phyloP scores from a whole-genome alignment of 2,888 invertebrate genomes.

The Tigriopus californicus region DNA sequence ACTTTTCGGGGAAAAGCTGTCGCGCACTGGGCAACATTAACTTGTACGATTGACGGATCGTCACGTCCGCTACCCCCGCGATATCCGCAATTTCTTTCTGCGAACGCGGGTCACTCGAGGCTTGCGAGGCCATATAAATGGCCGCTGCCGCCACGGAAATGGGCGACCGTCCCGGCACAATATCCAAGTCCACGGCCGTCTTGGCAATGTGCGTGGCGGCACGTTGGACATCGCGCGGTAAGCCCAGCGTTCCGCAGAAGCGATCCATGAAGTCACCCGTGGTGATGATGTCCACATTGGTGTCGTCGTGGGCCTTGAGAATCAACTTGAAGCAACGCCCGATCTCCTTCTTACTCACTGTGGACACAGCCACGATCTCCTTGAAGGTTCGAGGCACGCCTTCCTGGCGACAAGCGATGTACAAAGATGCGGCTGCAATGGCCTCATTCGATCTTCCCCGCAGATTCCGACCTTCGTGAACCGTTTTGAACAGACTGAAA shows the following conservation, averaged over 20 bases:
- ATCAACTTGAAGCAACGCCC: constrained; percentile 95
- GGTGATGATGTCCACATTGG: constrained; percentile 89
- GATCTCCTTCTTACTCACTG: constrained; percentile 97
- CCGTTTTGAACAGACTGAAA: constrained; percentile 28
- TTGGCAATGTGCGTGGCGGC: constrained; percentile 88
- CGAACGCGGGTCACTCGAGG: constrained; percentile 76
- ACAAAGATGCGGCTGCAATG: constrained; percentile 93
- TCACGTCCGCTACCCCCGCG: constrained; percentile 94
- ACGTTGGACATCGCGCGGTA: constrained; percentile 35
- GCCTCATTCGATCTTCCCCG: constrained; percentile 94
- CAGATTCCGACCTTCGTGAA: constrained; percentile 84
- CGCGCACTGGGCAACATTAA: constrained; percentile 85
- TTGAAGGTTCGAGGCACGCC: constrained; percentile 97
- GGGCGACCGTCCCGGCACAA: constrained; percentile 92
- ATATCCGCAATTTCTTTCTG: constrained; percentile 97
- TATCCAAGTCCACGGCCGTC: constrained; percentile 87
- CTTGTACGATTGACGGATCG: constrained; percentile 91
- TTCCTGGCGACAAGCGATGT: constrained; percentile 96
- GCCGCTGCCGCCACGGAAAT: constrained; percentile 98
- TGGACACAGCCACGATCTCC: constrained; percentile 97
- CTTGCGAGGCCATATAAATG: constrained; percentile 73
- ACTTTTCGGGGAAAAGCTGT: constrained; percentile 85
- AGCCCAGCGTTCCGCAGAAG: constrained; percentile 80
- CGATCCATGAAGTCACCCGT: constrained; percentile 98
- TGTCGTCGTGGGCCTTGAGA: constrained; percentile 70